phyloP scores from a whole-genome alignment of 2,113 vertebrate genomes.

The Tor tambroides region DNA sequence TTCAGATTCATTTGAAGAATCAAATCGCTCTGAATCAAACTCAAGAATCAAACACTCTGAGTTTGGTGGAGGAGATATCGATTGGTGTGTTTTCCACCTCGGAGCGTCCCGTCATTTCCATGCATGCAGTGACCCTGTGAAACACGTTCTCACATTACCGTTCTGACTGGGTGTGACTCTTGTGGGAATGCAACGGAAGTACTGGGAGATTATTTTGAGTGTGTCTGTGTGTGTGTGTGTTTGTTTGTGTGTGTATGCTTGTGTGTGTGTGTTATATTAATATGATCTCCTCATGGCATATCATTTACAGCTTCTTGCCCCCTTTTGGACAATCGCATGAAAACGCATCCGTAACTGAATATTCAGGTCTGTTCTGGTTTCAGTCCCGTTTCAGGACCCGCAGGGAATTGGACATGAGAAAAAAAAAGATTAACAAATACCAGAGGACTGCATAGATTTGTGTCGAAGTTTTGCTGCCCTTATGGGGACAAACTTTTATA shows the following conservation, averaged over 20 bases:
- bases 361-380: constrained; percentile 65
- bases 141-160: constrained; percentile 76
- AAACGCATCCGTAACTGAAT: constrained; percentile 78
- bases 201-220: constrained; percentile 70
- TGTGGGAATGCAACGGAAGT: constrained; percentile 76
- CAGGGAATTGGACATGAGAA: constrained; percentile 32
- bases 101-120: constrained; percentile 68
- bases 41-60: background rate
- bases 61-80: constrained; percentile 41
- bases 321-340: constrained; percentile 75
- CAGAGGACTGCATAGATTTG: constrained; percentile 25
- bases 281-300: constrained; percentile 76
- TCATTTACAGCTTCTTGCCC: constrained; percentile 74
- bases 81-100: constrained; percentile 52
- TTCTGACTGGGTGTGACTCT: constrained; percentile 75
- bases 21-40: background rate
- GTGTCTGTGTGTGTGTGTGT: constrained; percentile 32
- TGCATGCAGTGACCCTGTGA: constrained; percentile 74
- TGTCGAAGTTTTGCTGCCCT: background rate
- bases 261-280: constrained; percentile 68
- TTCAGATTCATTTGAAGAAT: constrained; percentile 63
- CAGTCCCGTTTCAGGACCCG: constrained; percentile 60
- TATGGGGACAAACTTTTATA: background rate
- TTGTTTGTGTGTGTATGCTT: constrained; percentile 56
- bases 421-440: constrained; percentile 46